These are phyloP conservation scores for Neopipo cinnamomea DNA, from an alignment of 2,113 vertebrate genomes.

Conservation along the genomic window DNA sequence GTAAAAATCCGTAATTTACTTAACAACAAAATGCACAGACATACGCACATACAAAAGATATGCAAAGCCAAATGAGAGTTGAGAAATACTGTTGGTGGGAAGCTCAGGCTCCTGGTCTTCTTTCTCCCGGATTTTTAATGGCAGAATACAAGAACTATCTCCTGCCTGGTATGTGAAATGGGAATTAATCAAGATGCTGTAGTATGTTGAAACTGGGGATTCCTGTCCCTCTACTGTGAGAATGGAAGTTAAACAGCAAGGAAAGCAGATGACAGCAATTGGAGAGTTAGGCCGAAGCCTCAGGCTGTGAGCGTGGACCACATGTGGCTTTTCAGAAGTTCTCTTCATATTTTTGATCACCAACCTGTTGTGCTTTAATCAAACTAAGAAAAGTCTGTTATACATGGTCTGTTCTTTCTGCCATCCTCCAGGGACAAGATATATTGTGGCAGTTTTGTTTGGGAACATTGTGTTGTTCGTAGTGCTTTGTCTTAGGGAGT, in stretches of 20 bases:
- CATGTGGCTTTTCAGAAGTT: not conserved
- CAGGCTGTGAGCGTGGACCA: not conserved
- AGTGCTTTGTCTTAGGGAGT: not conserved
- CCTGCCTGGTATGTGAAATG: not conserved
- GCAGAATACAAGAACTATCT: not conserved
- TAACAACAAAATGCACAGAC: not conserved
- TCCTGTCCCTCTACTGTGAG: not conserved
- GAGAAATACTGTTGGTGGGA: not conserved
- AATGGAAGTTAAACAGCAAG: not conserved
- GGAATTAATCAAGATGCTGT: not conserved
- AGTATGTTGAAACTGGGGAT: not conserved
- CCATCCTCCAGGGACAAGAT: not conserved
- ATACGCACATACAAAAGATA: not conserved
- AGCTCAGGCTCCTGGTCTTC: not conserved
- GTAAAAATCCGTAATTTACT: not conserved
- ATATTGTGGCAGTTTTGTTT: slow-evolving; percentile 3
- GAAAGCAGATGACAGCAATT: not conserved
- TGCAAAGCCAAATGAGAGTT: not conserved
- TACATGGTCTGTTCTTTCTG: not conserved
- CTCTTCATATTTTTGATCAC: not conserved
- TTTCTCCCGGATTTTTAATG: not conserved
- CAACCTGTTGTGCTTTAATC: not conserved
- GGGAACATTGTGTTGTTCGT: not conserved
- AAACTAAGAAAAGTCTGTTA: not conserved
- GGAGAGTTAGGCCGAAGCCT: not conserved